Evolutionary conservation across 2,888 invertebrate species (phyloP), one percentile per base, ranked within the genome.

Genomic region (Dendrolimus pini): DNA sequence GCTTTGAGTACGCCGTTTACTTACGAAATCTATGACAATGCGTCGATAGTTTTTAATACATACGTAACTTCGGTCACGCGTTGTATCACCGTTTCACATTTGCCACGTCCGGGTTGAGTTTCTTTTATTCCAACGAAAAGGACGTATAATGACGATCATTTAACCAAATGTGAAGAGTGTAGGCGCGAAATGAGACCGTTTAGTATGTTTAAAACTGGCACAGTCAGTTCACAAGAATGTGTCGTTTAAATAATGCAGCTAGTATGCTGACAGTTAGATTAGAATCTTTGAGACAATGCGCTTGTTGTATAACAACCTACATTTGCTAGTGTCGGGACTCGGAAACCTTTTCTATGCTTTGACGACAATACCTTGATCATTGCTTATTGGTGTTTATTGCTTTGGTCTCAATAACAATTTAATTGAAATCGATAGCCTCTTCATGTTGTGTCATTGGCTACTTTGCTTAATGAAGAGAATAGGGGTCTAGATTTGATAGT

Each of bases 111-210:
- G 62, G 60, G 62, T 65, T 62, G 60, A 53, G 52, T 57, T n/a
- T 58, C 53, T 55, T 30, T 10, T 55, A 9, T 54, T 30, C 30
- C 41, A 57, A 57, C 41, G 53, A 57, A 62, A 59, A 61, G 61
- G 59, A 58, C 61, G 56, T 59, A 61, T 62, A 61, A 64, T 72
- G 70, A 74, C 67, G 63, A 69, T 66, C 64, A 63, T 59, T 65
- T 67, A 56, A 62, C 65, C 66, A 62, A 66, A 71, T 65, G 63
- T 57, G 65, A 62, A 61, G 65, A 62, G 62, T 61, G 66, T 66
- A 69, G 70, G 68, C 66, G 67, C 68, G 66, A 63, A 54, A 62
- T 60, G 60, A 47, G 54, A 55, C 58, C 30, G 58, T 62, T 62
- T 64, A 64, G 47, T 12, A 47, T 47, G 61, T 57, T 61, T 61